These are phyloP conservation scores for Taeniopygia guttata DNA, from an alignment of 2,797 vertebrate species.

Conservation along the genomic window DNA sequence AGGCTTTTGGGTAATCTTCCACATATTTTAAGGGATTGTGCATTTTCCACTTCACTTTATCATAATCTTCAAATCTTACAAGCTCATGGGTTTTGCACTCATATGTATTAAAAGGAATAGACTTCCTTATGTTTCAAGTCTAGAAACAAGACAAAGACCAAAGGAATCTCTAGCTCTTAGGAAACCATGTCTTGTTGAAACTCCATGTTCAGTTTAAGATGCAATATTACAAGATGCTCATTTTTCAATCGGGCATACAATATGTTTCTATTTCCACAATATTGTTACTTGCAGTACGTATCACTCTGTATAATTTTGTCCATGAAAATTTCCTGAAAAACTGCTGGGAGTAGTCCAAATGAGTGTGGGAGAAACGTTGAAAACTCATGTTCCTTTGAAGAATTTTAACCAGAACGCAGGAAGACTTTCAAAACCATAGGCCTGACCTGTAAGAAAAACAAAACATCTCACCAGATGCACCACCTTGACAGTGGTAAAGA, in stretches of 20 bases:
- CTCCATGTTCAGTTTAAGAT: not conserved
- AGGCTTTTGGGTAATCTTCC: not conserved
- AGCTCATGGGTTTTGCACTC: not conserved
- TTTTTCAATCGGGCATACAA: not conserved
- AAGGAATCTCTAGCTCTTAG: not conserved
- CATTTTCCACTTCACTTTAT: not conserved
- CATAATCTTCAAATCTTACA: not conserved
- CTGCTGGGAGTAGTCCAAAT: not conserved
- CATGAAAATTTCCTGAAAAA: not conserved
- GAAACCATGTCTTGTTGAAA: not conserved
- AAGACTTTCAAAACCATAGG: not conserved
- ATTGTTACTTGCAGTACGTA: not conserved
- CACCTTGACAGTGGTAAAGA: not conserved
- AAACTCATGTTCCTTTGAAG: not conserved
- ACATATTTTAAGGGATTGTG: not conserved
- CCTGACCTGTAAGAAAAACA: not conserved
- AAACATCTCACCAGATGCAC: not conserved
- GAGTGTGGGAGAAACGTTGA: not conserved
- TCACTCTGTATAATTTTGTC: not conserved
- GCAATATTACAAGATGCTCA: not conserved
- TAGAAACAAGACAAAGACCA: not conserved
- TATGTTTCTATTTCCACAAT: not conserved
- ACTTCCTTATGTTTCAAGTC: not conserved
- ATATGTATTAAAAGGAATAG: not conserved
- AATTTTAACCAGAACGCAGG: not conserved